Base-by-base conservation (phyloP, 2,888 invertebrate species). In the Cephus runcator region DNA sequence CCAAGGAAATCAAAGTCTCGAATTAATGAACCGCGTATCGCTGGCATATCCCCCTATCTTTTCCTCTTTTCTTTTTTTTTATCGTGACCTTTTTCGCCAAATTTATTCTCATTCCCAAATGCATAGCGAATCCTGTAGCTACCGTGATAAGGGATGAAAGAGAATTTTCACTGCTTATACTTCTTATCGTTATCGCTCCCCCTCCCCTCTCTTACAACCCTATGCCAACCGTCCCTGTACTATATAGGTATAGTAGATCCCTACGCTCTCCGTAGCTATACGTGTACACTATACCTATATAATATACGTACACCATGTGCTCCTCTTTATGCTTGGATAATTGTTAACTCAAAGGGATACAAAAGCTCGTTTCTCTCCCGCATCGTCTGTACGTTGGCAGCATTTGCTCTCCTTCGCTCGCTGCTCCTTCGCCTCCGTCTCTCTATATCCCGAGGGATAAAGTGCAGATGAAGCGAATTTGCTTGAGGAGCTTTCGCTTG, bases 11-110 rank as follows among this genome's bases (percentile, higher is more conserved):
- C 56, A 56, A 56, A 56, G 23, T 23, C 77, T 76, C 78, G 76
- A 82, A 77, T 78, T 81, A 82, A 82, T 82, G 81, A 82, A 82
- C 69, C 77, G 76, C 73, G 79, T 77, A 81, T 81, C 56, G 9
- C 23, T 23, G 56, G 9, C 2, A 9, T 9, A 23, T 9, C 56
- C 56, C 40, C 3, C 12, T 35, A 35, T 35, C 35, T 12, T 35
- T 35, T 35, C 35, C 35, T 6, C 12, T 33, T 33, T 33, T n/a
- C n/a, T n/a, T 33, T 33, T 6, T 9, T 56, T 56, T 56, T 23
- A 56, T 56, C 9, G 9, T 23, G 9, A 56, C 15, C 12, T 36
- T 23, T 56, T 23, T 56, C 56, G 9, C 56, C 15, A 56, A 15
- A 56, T 6, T 56, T 56, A 56, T 56, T 56, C 56, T 23, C 56